These are phyloP conservation scores for Anoplophora glabripennis DNA, from an alignment of 1,140 invertebrate genomes.

Conservation along the genomic window DNA sequence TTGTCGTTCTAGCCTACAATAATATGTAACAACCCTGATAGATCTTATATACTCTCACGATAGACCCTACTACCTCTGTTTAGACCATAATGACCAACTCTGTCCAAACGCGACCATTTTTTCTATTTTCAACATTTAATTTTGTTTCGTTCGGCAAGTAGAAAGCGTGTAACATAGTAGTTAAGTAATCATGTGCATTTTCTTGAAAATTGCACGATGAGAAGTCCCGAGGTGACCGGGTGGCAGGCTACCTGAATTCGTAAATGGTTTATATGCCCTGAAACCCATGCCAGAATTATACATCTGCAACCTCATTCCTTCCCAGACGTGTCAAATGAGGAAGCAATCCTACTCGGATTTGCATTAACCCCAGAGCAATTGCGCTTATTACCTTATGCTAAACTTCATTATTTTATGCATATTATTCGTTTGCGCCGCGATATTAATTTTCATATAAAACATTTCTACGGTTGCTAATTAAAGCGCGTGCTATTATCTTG, in stretches of 20 bases:
- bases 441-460: slow-evolving; percentile 5
- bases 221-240: slow-evolving; percentile 28
- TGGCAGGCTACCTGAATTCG: slow-evolving; percentile 34
- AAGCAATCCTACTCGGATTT: slow-evolving; percentile 25
- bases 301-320: slow-evolving; percentile 18
- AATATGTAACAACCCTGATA: neutral
- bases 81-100: neutral
- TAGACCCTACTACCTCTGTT: neutral
- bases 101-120: slow-evolving; percentile 15
- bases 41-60: neutral
- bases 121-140: slow-evolving; percentile 23
- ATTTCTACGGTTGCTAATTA: slow-evolving; percentile 13
- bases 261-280: slow-evolving; percentile 23
- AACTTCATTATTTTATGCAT: slow-evolving; percentile 20
- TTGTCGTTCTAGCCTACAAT: too few species aligned
- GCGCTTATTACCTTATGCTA: slow-evolving; percentile 11
- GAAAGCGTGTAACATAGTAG: slow-evolving; percentile 35
- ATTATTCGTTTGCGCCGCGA: slow-evolving; percentile 13
- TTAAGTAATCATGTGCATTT: slow-evolving; percentile 39
- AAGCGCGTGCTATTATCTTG: neutral
- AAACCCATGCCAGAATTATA: slow-evolving; percentile 22
- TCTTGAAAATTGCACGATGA: slow-evolving; percentile 28
- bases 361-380: slow-evolving; percentile 24
- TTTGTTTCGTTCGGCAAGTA: slow-evolving; percentile 19
- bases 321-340: slow-evolving; percentile 28